Evolutionary conservation across 2,888 invertebrate genomes (phyloP).

Genomic region (Ferrisia virgata): DNA sequence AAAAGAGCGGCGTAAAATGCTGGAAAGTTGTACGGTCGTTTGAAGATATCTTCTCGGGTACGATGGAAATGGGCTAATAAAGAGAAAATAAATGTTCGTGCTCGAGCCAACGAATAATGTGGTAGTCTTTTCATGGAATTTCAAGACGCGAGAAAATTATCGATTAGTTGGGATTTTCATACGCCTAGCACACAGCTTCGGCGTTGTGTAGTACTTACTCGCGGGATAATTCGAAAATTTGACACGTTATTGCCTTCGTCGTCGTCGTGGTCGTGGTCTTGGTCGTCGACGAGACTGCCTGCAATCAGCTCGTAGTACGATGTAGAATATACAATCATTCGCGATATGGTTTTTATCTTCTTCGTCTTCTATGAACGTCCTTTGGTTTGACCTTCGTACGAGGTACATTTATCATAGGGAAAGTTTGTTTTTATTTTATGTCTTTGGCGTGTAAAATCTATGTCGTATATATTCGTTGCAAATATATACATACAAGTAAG

Average conservation of each 20-base stretch:
- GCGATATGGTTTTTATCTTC: neutral
- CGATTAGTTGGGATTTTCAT: neutral
- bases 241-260: neutral
- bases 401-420: neutral
- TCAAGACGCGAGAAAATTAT: neutral
- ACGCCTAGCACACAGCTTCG: neutral
- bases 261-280: no score
- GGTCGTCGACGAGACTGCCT: neutral
- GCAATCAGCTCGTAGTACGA: neutral
- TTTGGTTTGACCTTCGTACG: neutral
- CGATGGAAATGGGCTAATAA: neutral
- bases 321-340: neutral
- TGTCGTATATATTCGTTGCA: neutral
- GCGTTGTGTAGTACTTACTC: neutral
- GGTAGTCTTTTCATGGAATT: neutral
- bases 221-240: neutral
- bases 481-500: no score
- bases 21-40: neutral
- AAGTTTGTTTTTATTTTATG: neutral
- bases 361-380: neutral
- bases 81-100: neutral
- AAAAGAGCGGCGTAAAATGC: neutral
- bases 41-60: neutral
- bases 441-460: neutral
- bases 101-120: neutral